These are phyloP conservation scores for Parthenolecanium corni DNA, from an alignment of 2,888 invertebrate genomes.

Conservation along the genomic window DNA sequence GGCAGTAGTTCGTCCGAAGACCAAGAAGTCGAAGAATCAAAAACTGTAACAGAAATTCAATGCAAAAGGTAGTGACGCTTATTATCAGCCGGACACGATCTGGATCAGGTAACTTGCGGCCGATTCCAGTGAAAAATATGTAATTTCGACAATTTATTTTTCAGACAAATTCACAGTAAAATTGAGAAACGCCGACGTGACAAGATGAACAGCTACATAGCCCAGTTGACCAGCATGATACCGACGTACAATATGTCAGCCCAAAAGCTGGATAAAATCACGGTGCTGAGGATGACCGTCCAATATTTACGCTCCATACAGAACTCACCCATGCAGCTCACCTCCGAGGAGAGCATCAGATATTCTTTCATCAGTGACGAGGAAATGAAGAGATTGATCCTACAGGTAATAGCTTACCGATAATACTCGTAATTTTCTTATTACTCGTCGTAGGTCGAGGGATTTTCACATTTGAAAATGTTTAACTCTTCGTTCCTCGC, in stretches of 20 bases:
- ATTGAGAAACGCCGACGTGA: slow-evolving; percentile 88
- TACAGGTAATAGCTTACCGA: slow-evolving; percentile 55
- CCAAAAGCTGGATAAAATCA: slow-evolving; percentile 83
- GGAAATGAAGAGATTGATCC: slow-evolving; percentile 72
- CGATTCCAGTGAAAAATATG: background rate
- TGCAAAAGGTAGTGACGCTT: slow-evolving; percentile 1
- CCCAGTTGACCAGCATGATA: slow-evolving; percentile 72
- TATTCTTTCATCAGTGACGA: slow-evolving; percentile 73
- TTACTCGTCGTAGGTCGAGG: too few relatives aligned
- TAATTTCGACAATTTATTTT: slow-evolving; percentile 30
- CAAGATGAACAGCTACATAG: slow-evolving; percentile 93
- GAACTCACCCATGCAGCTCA: slow-evolving; percentile 54
- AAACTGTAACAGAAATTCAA: background rate
- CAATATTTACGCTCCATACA: slow-evolving; percentile 65
- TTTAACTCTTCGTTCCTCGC: too few relatives aligned
- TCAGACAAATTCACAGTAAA: slow-evolving; percentile 88
- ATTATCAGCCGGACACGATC: too few relatives aligned
- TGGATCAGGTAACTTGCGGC: too few relatives aligned
- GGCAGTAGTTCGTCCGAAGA: background rate
- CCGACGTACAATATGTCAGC: slow-evolving; percentile 73
- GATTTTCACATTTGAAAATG: too few relatives aligned
- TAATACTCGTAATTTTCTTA: too few relatives aligned
- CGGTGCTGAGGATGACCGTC: slow-evolving; percentile 79
- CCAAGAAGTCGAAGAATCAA: slow-evolving; percentile 11
- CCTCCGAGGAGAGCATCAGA: slow-evolving; percentile 63